Percentiles rank a stretch among this genome's conserved stretches.
Conservation (phyloP, 53 echinoderm and acorn worm species). For the Holothuria leucospilota region DNA sequence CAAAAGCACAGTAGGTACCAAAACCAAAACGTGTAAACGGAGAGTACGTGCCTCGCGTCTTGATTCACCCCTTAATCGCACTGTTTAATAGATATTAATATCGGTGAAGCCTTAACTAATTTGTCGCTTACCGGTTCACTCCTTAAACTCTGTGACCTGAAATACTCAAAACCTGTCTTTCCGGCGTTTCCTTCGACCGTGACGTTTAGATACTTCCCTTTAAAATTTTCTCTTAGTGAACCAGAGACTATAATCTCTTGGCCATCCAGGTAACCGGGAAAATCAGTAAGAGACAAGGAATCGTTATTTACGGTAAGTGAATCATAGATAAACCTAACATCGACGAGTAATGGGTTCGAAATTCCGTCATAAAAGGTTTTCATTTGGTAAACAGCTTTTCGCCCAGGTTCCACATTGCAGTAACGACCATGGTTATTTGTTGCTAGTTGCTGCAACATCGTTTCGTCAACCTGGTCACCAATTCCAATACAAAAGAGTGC, state of each 20-base stretch:
- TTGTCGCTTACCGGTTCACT: not conserved
- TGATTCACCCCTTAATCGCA: too few species aligned
- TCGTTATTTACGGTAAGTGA: slow-evolving; percentile 50
- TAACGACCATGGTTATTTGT: slow-evolving; percentile 74
- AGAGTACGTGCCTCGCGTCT: too few species aligned
- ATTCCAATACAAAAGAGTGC: slow-evolving; percentile 79
- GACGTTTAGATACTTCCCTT: not conserved
- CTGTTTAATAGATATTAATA: too few species aligned
- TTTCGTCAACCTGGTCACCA: slow-evolving; percentile 78
- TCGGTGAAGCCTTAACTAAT: too few species aligned
- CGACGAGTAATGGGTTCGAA: slow-evolving; percentile 73
- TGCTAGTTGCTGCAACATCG: slow-evolving; percentile 72
- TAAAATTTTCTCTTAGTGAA: slow-evolving; percentile 52
- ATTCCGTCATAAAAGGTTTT: slow-evolving; percentile 72
- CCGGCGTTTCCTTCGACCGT: not conserved
- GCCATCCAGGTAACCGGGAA: slow-evolving; percentile 79
- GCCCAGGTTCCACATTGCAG: slow-evolving; percentile 67
- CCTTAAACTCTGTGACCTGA: not conserved
- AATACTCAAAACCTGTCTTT: not conserved
- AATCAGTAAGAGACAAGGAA: slow-evolving; percentile 52
- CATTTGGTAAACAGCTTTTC: slow-evolving; percentile 69
- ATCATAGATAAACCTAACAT: slow-evolving; percentile 70
- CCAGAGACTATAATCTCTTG: slow-evolving; percentile 79
- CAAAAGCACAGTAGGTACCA: too few species aligned
- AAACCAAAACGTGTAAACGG: too few species aligned